Percentiles rank a stretch among this genome's conserved stretches.
Evolutionary conservation across 2,888 invertebrate species (phyloP).

Genomic region (Miltochrista miniata): DNA sequence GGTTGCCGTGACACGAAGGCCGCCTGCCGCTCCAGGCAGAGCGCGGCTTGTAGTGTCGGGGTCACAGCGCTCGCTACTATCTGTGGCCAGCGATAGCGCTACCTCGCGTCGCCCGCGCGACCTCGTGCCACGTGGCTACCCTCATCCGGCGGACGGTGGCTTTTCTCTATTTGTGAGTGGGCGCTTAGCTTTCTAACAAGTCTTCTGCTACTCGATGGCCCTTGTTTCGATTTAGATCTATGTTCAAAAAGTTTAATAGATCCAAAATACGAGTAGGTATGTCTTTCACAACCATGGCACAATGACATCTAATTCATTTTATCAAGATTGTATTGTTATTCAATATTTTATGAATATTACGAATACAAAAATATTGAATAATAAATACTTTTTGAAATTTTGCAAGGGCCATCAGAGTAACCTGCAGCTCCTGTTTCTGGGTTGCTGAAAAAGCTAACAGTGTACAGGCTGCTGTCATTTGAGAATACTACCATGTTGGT

Average conservation of each 20-base stretch:
- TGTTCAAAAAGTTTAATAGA: neutral
- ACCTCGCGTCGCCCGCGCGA: constrained; percentile 74
- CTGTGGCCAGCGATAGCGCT: constrained; percentile 80
- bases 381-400: constrained; percentile 17
- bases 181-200: constrained; percentile 80
- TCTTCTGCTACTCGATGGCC: constrained; percentile 52
- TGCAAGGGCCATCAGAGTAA: constrained; percentile 70
- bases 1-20: constrained; percentile 41
- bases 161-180: constrained; percentile 83
- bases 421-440: constrained; percentile 76
- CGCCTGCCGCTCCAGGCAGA: constrained; percentile 44
- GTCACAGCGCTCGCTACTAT: constrained; percentile 79
- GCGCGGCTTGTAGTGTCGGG: constrained; percentile 55
- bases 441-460: constrained; percentile 74
- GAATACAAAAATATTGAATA: neutral
- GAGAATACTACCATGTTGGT: constrained; percentile 21
- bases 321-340: too few relatives aligned
- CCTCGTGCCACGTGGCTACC: constrained; percentile 67
- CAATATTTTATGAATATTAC: too few relatives aligned
- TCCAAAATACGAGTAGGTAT: too few relatives aligned
- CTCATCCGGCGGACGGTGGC: constrained; percentile 70
- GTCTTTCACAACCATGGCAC: too few relatives aligned
- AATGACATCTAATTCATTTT: too few relatives aligned
- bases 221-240: constrained; percentile 24
- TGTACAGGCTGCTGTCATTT: constrained; percentile 69